Percentiles rank a stretch among this genome's conserved stretches.
These are phyloP conservation scores for Philereme transversata DNA, from an alignment of 2,888 invertebrate species.

Conservation along the genomic window DNA sequence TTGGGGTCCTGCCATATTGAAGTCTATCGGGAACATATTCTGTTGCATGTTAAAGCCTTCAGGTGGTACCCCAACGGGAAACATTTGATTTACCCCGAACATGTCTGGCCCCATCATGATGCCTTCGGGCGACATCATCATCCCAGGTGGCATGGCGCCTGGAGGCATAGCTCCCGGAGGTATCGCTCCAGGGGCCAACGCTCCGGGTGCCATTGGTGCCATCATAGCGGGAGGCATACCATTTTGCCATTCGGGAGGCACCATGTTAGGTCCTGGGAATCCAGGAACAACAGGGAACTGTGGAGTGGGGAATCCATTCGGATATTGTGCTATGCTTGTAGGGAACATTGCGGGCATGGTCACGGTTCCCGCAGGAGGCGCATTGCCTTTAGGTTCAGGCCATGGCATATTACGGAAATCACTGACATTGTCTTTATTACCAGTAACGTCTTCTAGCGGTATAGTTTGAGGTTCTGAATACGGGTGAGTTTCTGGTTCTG, in stretches of 20 bases:
- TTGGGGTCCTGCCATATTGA: slow-evolving; percentile 75
- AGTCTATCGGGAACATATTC: slow-evolving; percentile 79
- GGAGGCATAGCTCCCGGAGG: slow-evolving; percentile 64
- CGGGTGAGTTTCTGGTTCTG: slow-evolving; percentile 91
- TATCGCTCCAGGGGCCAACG: slow-evolving; percentile 76
- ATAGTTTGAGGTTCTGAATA: slow-evolving; percentile 92
- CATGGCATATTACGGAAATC: slow-evolving; percentile 91
- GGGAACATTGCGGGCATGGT: slow-evolving; percentile 77
- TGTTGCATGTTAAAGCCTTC: slow-evolving; percentile 76
- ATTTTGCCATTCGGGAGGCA: slow-evolving; percentile 70
- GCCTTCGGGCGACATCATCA: slow-evolving; percentile 69
- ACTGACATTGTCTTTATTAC: slow-evolving; percentile 91
- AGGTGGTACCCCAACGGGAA: slow-evolving; percentile 55
- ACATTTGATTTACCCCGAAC: slow-evolving; percentile 66
- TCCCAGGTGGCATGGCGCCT: slow-evolving; percentile 52
- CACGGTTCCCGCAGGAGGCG: slow-evolving; percentile 66
- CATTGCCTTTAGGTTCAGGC: slow-evolving; percentile 92
- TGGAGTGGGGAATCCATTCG: slow-evolving; percentile 72
- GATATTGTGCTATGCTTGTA: slow-evolving; percentile 73
- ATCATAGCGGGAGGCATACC: slow-evolving; percentile 59
- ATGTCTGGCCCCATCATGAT: slow-evolving; percentile 60
- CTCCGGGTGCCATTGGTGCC: slow-evolving; percentile 61
- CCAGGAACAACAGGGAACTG: slow-evolving; percentile 74
- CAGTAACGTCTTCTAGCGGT: slow-evolving; percentile 94
- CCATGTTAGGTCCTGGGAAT: slow-evolving; percentile 71